Base-by-base conservation (phyloP, 37 sponge, comb jelly and placozoan genomes). In the Chondrilla cf. caribensis region DNA sequence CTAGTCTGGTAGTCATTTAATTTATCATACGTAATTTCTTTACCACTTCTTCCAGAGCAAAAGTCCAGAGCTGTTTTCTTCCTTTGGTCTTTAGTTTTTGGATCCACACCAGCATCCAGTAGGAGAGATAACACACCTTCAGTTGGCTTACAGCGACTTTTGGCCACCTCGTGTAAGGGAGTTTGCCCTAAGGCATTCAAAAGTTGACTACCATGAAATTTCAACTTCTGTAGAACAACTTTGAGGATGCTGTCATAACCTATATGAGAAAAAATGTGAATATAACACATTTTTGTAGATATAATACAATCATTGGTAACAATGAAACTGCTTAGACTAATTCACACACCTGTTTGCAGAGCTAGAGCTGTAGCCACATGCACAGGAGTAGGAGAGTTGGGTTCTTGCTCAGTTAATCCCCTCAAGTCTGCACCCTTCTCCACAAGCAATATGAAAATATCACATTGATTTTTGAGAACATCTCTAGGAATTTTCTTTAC, bases 21-120 rank as follows among this genome's bases (percentile, higher is more conserved):
- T 19, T 71, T 58, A 43, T 75, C 25, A 28, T 37, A 40, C 0
- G 22, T 36, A 35, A 39, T 58, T 18, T 84, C 47, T 29, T 47
- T 47, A 22, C 72, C 55, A 19, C 29, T 41, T 24, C 60, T 80
- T 28, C 57, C 41, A 17, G 14, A 11, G 2, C 88, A n/a, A 43
- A 58, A 83, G 15, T 92, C 86, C 15, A 54, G 17, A 1, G 87
- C 81, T 17, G 59, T 60, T 37, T 81, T 92, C 0, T 42, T 51
- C 41, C 43, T 31, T n/a, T 67, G 35, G 60, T 92, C 89, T 65
- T 72, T 80, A 2, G 32, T 36, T 18, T 78, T 47, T 14, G 89
- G 84, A 51, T 92, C 86, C 57, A 88, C 47, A 25, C 38, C 29
- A n/a, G 32, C 58, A 9, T 41, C 19, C 8, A 58, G 31, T 17